Conservation (phyloP, 2,113 vertebrate genomes). For the Labeo catla region DNA sequence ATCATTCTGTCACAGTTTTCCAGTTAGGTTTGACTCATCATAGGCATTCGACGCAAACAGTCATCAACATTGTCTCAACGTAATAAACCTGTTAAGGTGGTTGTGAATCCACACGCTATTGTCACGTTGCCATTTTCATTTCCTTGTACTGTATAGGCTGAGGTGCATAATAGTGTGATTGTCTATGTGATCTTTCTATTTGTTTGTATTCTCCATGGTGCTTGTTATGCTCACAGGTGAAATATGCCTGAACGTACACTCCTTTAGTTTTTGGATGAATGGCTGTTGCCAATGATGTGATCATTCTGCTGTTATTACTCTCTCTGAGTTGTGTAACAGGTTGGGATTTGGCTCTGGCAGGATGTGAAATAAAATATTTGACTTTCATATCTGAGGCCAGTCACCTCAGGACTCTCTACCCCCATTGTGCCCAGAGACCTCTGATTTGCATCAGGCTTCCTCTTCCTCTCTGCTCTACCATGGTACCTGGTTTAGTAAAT, state of each 20-base stretch:
- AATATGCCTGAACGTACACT: neutral
- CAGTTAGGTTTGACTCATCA: neutral
- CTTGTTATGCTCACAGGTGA: neutral
- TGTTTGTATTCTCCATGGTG: slow-evolving; percentile 17
- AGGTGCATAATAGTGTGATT: neutral
- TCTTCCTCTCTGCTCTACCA: slow-evolving; percentile 10
- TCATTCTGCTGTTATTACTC: neutral
- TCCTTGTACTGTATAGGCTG: neutral
- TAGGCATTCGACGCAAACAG: slow-evolving; percentile 3
- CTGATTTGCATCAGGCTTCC: slow-evolving; percentile 47
- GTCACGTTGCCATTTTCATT: neutral
- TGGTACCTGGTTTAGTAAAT: slow-evolving; percentile 8
- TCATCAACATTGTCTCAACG: neutral
- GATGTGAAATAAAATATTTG: slow-evolving; percentile 24
- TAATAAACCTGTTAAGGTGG: slow-evolving; percentile 12
- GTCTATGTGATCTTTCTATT: neutral
- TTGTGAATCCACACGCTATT: slow-evolving; percentile 15
- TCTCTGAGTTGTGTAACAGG: neutral
- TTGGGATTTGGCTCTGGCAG: neutral
- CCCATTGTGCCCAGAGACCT: slow-evolving; percentile 12
- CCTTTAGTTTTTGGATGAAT: neutral
- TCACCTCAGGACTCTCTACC: neutral
- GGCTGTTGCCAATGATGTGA: neutral
- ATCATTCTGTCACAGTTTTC: slow-evolving; percentile 18
- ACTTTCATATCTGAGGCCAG: slow-evolving; percentile 4